Evolutionary conservation across 2,113 vertebrate species (phyloP).

Genomic region (Brachyhypopomus gauderio): DNA sequence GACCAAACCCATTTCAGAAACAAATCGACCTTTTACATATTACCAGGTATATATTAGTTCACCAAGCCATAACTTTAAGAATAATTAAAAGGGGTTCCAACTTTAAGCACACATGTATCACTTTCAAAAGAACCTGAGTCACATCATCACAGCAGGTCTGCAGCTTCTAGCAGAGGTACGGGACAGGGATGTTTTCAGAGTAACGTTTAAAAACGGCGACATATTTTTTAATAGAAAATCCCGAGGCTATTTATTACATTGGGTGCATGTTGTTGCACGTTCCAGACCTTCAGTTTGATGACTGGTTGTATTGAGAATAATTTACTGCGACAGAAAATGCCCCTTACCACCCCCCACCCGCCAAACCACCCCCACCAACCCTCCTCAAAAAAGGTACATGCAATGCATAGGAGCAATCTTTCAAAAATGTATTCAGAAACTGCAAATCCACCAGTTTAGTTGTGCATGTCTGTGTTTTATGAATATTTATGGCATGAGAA

Average conservation of each 20-base stretch:
- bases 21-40: no score
- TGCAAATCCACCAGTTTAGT: constrained; percentile 26
- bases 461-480: constrained; percentile 35
- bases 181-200: no score
- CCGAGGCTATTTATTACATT: constrained; percentile 30
- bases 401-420: constrained; percentile 28
- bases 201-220: no score
- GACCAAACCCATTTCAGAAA: no score
- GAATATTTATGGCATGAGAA: constrained; percentile 26
- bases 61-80: no score
- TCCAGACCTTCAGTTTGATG: constrained; percentile 35
- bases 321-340: constrained; percentile 21
- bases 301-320: constrained; percentile 15
- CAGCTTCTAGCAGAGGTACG: no score
- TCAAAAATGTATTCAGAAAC: constrained; percentile 28
- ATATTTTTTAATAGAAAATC: constrained; percentile 4
- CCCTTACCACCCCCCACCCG: not conserved
- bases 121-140: no score
- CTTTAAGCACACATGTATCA: no score
- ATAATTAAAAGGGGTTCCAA: no score
- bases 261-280: constrained; percentile 23
- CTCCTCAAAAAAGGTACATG: not conserved
- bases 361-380: no score
- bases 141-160: no score
- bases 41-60: no score